Percentiles rank a stretch among this genome's conserved stretches.
Conservation (phyloP, 2,888 invertebrate genomes). For the Hemithea aestivaria region DNA sequence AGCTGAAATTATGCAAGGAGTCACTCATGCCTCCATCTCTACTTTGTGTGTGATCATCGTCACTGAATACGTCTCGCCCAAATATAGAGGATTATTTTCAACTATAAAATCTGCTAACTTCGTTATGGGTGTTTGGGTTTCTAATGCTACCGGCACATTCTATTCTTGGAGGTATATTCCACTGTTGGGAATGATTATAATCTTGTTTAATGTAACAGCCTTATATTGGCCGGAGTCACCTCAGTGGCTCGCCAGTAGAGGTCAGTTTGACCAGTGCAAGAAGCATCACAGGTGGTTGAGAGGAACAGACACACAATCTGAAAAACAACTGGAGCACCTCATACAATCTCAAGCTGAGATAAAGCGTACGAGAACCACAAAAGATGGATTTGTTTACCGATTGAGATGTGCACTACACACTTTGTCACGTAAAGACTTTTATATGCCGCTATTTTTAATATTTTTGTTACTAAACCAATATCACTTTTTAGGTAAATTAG, state of each 20-base stretch:
- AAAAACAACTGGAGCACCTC: slow-evolving; percentile 23
- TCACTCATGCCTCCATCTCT: neutral
- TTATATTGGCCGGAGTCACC: slow-evolving; percentile 29
- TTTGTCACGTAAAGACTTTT: slow-evolving; percentile 15
- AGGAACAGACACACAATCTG: slow-evolving; percentile 18
- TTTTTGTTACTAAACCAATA: slow-evolving; percentile 20
- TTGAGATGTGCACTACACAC: neutral
- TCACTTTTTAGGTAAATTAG: slow-evolving; percentile 30
- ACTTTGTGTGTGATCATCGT: slow-evolving; percentile 21
- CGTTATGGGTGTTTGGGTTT: slow-evolving; percentile 30
- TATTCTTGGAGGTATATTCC: slow-evolving; percentile 28
- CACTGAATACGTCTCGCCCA: slow-evolving; percentile 27
- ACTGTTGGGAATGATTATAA: slow-evolving; percentile 15
- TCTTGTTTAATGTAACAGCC: slow-evolving; percentile 10
- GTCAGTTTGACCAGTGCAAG: slow-evolving; percentile 27
- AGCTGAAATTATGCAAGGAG: slow-evolving; percentile 2
- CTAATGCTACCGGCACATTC: slow-evolving; percentile 32
- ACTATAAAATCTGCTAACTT: slow-evolving; percentile 28
- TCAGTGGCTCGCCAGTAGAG: slow-evolving; percentile 31
- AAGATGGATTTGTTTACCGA: no score
- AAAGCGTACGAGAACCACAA: no score
- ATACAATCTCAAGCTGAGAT: slow-evolving; percentile 15
- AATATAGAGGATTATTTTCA: slow-evolving; percentile 26
- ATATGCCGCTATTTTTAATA: slow-evolving; percentile 24
- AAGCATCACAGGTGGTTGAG: slow-evolving; percentile 26